Evolutionary conservation across 2,888 invertebrate species (phyloP).

Genomic region (Conus canariensis): DNA sequence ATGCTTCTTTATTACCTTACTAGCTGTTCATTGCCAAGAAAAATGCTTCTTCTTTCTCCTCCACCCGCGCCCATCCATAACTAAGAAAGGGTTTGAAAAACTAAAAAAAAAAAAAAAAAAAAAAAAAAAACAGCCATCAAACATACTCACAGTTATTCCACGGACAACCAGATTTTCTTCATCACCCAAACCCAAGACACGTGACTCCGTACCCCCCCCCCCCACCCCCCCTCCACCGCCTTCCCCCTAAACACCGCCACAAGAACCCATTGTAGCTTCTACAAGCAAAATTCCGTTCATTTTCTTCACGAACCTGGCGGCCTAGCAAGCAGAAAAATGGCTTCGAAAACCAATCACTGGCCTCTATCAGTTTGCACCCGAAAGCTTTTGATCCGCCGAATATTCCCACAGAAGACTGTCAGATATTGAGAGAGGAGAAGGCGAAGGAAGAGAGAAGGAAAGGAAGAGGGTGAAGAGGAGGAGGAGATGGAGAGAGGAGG

Average conservation of each 20-base stretch:
- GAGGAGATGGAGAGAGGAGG: background rate
- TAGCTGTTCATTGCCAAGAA: no score
- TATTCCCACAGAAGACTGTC: background rate
- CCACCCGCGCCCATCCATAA: background rate
- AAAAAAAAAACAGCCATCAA: no score
- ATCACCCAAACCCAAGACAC: no score
- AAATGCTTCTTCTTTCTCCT: background rate
- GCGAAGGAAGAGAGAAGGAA: no score
- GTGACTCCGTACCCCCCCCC: no score
- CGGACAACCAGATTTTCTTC: no score
- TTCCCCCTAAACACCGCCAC: background rate
- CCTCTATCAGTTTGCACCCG: background rate
- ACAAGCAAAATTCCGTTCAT: background rate
- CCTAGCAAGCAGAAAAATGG: background rate
- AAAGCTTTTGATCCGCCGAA: conserved; percentile 11
- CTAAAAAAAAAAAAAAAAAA: no score
- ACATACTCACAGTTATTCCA: no score
- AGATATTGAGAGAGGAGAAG: background rate
- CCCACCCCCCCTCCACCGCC: background rate
- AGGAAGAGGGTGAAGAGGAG: background rate
- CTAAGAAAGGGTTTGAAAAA: no score
- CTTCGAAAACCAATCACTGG: background rate
- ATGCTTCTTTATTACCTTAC: no score
- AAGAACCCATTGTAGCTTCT: background rate
- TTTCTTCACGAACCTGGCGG: background rate